These are phyloP conservation scores for Elymnias hypermnestra DNA, from an alignment of 1,140 invertebrate species.

Conservation along the genomic window DNA sequence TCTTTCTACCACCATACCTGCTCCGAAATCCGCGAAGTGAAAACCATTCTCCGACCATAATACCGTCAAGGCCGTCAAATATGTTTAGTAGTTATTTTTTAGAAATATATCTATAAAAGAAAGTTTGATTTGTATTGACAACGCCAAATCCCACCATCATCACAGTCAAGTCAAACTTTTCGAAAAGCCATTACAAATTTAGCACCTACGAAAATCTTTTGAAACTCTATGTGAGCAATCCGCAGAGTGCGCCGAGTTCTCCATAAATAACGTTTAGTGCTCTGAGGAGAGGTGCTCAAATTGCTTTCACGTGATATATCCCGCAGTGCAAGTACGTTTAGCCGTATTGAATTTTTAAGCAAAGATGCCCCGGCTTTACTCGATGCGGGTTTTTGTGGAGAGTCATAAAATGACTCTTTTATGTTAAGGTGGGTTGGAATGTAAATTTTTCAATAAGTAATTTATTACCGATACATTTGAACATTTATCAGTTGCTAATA, in stretches of 20 bases:
- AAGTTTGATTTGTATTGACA: no score
- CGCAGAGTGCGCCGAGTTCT: conserved; percentile 56
- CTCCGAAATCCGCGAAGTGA: no score
- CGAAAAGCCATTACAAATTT: conserved; percentile 20
- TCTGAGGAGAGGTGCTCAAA: conserved; percentile 59
- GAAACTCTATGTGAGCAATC: conserved; percentile 54
- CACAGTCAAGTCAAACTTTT: no score
- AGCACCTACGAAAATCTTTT: conserved; percentile 42
- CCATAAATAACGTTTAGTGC: conserved; percentile 70
- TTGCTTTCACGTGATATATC: conserved; percentile 68
- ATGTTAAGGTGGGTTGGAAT: not conserved
- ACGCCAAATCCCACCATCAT: no score
- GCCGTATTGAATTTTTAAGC: conserved; percentile 61
- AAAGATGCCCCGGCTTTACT: conserved; percentile 31
- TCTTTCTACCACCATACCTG: no score
- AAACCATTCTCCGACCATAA: no score
- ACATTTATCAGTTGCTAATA: no score
- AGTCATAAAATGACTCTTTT: not conserved
- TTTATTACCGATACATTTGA: no score
- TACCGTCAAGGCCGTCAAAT: no score
- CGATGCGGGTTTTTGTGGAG: conserved; percentile 4
- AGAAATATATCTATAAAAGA: no score
- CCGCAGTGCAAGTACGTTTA: conserved; percentile 46
- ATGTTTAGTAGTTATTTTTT: no score
- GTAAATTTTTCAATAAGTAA: not conserved